These are phyloP conservation scores for Cryptus viduatorius DNA, from an alignment of 2,888 invertebrate species.

Conservation along the genomic window DNA sequence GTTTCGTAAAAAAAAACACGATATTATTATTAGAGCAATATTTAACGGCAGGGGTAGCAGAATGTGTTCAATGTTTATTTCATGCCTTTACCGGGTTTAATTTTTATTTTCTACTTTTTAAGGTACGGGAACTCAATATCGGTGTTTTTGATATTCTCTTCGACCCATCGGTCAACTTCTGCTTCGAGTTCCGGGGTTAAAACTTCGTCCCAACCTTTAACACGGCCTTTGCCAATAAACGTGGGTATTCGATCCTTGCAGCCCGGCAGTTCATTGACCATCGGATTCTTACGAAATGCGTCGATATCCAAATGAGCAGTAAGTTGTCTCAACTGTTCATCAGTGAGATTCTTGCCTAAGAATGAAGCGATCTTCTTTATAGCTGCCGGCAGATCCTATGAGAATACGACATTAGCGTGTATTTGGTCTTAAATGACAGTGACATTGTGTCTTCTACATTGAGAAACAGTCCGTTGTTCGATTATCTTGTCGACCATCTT, in stretches of 20 bases:
- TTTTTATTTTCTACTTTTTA: not conserved
- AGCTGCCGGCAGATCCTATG: constrained; percentile 87
- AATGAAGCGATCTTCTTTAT: constrained; percentile 88
- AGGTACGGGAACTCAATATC: constrained; percentile 84
- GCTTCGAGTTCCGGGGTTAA: constrained; percentile 89
- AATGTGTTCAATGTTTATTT: too few relatives aligned
- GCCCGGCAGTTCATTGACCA: constrained; percentile 89
- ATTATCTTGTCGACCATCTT: too few relatives aligned
- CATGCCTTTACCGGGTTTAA: not conserved
- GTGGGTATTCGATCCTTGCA: constrained; percentile 88
- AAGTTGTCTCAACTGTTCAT: constrained; percentile 88
- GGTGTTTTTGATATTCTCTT: constrained; percentile 87
- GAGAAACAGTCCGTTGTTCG: not conserved
- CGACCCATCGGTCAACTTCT: constrained; percentile 90
- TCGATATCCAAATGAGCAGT: constrained; percentile 92
- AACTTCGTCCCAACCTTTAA: constrained; percentile 90
- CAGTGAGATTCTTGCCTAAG: constrained; percentile 87
- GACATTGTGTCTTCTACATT: not conserved
- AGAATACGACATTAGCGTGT: constrained; percentile 61
- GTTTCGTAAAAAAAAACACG: too few relatives aligned
- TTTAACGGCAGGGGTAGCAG: too few relatives aligned
- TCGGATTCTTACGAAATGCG: constrained; percentile 93
- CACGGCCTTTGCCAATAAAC: constrained; percentile 90
- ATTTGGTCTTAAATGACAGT: constrained; percentile 10
- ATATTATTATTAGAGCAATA: too few relatives aligned